phyloP scores from a whole-genome alignment of 1,140 invertebrate species.

The Argopecten irradians region DNA sequence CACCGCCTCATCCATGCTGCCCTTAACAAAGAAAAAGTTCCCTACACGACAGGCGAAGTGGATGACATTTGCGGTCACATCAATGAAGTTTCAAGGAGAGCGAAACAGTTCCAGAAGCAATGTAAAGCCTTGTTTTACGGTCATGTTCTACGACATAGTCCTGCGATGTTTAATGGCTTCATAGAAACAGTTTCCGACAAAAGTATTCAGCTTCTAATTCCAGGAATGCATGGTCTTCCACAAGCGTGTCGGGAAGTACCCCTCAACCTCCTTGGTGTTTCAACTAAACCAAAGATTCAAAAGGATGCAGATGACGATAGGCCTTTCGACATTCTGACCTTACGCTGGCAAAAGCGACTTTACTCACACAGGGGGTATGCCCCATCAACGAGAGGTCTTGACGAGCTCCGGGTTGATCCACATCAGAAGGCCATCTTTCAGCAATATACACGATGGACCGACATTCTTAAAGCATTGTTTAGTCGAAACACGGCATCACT shows the following conservation, averaged over 20 bases:
- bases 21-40: conserved; percentile 36
- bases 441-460: conserved; percentile 33
- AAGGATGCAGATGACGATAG: conserved; percentile 22
- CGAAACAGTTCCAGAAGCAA: conserved; percentile 47
- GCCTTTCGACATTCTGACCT: background rate
- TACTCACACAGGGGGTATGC: conserved; percentile 34
- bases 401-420: conserved; percentile 36
- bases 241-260: conserved; percentile 29
- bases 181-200: conserved; percentile 46
- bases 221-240: conserved; percentile 38
- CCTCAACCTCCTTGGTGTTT: conserved; percentile 35
- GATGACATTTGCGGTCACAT: conserved; percentile 44
- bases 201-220: conserved; percentile 31
- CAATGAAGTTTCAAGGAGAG: conserved; percentile 45
- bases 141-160: conserved; percentile 26
- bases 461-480: conserved; percentile 25
- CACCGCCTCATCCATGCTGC: conserved; percentile 58
- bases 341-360: conserved; percentile 43
- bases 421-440: conserved; percentile 33
- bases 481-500: background rate
- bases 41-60: conserved; percentile 52
- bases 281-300: conserved; percentile 32
- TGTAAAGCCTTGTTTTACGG: conserved; percentile 33
- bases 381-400: background rate
- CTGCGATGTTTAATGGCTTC: conserved; percentile 21